A percentile compares a stretch with the other conserved stretches of the same genome.
Evolutionary conservation across 2,113 vertebrate genomes (phyloP).

Genomic region (Heterocephalus glaber): DNA sequence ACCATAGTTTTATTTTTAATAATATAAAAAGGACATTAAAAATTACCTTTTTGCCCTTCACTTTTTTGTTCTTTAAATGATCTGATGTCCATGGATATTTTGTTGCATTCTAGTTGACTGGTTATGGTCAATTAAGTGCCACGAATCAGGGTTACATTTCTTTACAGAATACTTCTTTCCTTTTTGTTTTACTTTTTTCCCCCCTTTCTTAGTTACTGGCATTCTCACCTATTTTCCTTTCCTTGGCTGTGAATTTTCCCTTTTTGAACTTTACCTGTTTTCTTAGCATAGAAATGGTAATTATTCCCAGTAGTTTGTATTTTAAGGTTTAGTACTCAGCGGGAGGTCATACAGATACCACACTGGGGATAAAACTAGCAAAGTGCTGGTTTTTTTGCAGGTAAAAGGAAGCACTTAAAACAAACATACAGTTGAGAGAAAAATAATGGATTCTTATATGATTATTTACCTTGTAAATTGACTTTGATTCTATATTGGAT

Average conservation of each 20-base stretch:
- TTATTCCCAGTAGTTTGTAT: slow-evolving; percentile 9
- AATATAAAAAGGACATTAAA: slow-evolving; percentile 6
- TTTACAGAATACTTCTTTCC: not conserved
- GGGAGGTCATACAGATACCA: not conserved
- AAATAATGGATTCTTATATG: slow-evolving; percentile 13
- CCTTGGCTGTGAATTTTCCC: slow-evolving; percentile 4
- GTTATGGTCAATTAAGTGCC: not conserved
- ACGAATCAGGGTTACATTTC: not conserved
- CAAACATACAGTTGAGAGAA: slow-evolving; percentile 37
- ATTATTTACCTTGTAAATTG: slow-evolving; percentile 48
- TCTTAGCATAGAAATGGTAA: not conserved
- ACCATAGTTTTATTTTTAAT: slow-evolving; percentile 40
- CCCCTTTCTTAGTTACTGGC: not conserved
- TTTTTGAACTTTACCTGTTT: not conserved
- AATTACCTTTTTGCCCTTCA: not conserved
- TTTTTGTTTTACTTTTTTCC: not conserved
- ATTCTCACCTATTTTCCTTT: not conserved
- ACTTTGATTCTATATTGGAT: not conserved
- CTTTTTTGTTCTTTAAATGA: not conserved
- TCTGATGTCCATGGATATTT: slow-evolving; percentile 5
- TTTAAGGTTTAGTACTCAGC: slow-evolving; percentile 40
- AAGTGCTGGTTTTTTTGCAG: not conserved
- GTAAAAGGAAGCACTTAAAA: not conserved
- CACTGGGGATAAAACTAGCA: not conserved
- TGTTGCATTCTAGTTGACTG: slow-evolving; percentile 23